Base-by-base conservation (phyloP, 2,797 vertebrate species). In the Gephyroberyx darwinii region DNA sequence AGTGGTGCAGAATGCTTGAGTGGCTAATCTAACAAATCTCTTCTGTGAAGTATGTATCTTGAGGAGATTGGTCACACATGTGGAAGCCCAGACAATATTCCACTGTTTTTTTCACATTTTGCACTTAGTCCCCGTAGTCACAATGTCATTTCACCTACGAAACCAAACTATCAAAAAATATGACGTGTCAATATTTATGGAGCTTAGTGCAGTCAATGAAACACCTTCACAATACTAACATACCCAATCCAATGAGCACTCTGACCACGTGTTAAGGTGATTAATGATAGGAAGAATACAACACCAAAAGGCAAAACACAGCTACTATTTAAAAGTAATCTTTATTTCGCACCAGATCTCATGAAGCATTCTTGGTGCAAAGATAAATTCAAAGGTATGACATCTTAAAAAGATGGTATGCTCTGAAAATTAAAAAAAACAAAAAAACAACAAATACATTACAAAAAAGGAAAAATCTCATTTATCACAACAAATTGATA, bases 281-380 rank as follows among this genome's bases (percentile, higher is more conserved):
- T 13, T 41, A 41, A 41, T n/a, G 5, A 47, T 41, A 22, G 12
- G 2, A 47, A 62, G 8, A 57, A 31, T 3, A 35, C 45, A 3
- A 16, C 45, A 9, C 20, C 5, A 67, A 56, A 77, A 65, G 26
- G 70, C 26, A 62, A 62, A 53, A 55, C 35, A 53, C 14, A 53
- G 13, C 3, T 2, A 35, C 19, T 85, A 78, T 82, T 89, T 84
- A 81, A 93, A 90, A 90, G 81, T 86, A 76, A 80, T 78, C 30
- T 92, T 92, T 90, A 91, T 90, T 92, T 90, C 85, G 77, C 90
- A 90, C 83, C 87, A 57, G n/a, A 74, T 37, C 37, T 57, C 79
- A 54, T 67, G 54, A 81, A 82, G 69, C 81, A 43, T 59, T 64
- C 33, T 74, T 62, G 88, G 81, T 81, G 82, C 83, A 88, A 88